Percentiles rank a stretch among this genome's conserved stretches.
These are phyloP conservation scores for Corydoras maculifer DNA, from an alignment of 2,113 vertebrate genomes.

Conservation along the genomic window DNA sequence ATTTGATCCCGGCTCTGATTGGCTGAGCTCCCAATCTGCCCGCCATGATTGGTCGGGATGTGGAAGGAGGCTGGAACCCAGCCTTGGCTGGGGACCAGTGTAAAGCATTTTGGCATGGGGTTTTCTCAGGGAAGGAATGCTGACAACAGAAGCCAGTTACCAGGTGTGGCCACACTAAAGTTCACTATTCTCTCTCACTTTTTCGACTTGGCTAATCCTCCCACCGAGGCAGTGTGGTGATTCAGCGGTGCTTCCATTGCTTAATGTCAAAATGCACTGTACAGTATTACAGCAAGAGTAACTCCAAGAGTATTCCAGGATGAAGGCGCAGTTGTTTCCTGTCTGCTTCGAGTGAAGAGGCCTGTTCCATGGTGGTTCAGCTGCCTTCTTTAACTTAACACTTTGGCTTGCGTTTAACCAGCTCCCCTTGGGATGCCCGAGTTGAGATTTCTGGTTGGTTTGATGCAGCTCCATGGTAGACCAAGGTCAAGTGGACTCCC, in stretches of 20 bases:
- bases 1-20: constrained; percentile 60
- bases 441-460: constrained; percentile 54
- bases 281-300: background rate
- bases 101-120: constrained; percentile 67
- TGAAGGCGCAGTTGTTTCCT: background rate
- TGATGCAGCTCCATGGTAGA: constrained; percentile 56
- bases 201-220: constrained; percentile 39
- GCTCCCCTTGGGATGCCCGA: constrained; percentile 37
- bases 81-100: constrained; percentile 67
- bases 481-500: constrained; percentile 58
- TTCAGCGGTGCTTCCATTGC: constrained; percentile 11
- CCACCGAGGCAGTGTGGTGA: constrained; percentile 12
- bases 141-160: constrained; percentile 71
- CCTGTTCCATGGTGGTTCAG: background rate
- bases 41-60: constrained; percentile 49
- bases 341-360: background rate
- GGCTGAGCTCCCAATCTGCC: constrained; percentile 48
- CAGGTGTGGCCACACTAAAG: constrained; percentile 75
- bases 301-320: background rate
- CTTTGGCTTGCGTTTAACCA: constrained; percentile 3
- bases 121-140: constrained; percentile 73
- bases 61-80: constrained; percentile 31
- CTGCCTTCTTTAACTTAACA: constrained; percentile 12
- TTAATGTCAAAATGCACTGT: background rate
- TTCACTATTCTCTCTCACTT: constrained; percentile 59